These are phyloP conservation scores for Chirona hameri DNA, from an alignment of 2,888 invertebrate genomes.

Conservation along the genomic window DNA sequence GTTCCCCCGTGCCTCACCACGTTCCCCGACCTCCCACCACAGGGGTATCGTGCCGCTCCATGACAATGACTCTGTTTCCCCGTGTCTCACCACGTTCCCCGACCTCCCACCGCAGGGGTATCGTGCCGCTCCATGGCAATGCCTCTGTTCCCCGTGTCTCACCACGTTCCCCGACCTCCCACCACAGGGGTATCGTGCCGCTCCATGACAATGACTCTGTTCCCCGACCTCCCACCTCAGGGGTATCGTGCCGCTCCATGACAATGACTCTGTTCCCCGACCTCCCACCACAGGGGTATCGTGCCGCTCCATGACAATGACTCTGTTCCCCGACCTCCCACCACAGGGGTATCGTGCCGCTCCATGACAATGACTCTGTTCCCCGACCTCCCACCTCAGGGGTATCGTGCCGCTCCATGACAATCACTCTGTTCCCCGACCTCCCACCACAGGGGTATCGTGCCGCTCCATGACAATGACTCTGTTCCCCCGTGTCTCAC, in stretches of 20 bases:
- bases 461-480: constrained; percentile 47
- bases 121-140: constrained; percentile 53
- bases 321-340: too few species aligned
- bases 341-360: constrained; percentile 68
- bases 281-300: constrained; percentile 62
- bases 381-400: constrained; percentile 52
- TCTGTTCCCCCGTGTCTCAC: too few species aligned
- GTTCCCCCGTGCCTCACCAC: too few species aligned
- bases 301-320: constrained; percentile 49
- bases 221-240: constrained; percentile 52
- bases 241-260: constrained; percentile 62
- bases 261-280: too few species aligned
- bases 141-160: too few species aligned
- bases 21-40: constrained; percentile 44
- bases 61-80: too few species aligned
- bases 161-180: too few species aligned
- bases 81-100: too few species aligned
- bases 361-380: too few species aligned
- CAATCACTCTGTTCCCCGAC: too few species aligned
- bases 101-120: constrained; percentile 59
- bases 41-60: constrained; percentile 69
- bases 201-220: too few species aligned
- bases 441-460: constrained; percentile 63
- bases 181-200: constrained; percentile 67
- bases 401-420: constrained; percentile 62